Percentiles rank a stretch among this genome's conserved stretches.
Conservation (phyloP, 1,140 invertebrate genomes). For the Sycobia sp. region DNA sequence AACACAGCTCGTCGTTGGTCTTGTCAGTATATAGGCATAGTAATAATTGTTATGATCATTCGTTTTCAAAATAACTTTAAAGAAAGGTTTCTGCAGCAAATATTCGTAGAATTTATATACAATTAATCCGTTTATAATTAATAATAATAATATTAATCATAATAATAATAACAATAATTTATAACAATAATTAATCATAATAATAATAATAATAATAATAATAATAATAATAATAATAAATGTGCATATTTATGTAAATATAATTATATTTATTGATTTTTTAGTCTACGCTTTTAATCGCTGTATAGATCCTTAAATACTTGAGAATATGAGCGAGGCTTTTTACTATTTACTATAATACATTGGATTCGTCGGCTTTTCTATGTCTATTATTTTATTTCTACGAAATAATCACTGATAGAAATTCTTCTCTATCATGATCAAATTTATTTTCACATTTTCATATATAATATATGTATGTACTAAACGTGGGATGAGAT, state of each 20-base stretch:
- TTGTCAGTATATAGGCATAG: conserved; percentile 17
- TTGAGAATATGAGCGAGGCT: conserved; percentile 56
- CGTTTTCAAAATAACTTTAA: too few species aligned
- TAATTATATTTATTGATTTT: conserved; percentile 44
- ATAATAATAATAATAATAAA: conserved; percentile 38
- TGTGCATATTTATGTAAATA: conserved; percentile 43
- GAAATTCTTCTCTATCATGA: conserved; percentile 14
- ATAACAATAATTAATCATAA: too few species aligned
- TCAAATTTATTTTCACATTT: neutral
- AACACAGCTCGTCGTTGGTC: conserved; percentile 20
- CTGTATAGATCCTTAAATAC: conserved; percentile 52
- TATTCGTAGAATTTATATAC: too few species aligned
- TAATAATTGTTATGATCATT: conserved; percentile 12
- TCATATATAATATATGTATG: neutral
- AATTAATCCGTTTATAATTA: too few species aligned
- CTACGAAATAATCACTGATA: conserved; percentile 7
- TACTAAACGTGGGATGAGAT: too few species aligned
- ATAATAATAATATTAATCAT: too few species aligned
- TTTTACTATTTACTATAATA: conserved; percentile 48
- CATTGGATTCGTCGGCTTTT: conserved; percentile 41
- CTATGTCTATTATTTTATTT: conserved; percentile 28
- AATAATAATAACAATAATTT: too few species aligned
- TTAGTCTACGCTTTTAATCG: conserved; percentile 44
- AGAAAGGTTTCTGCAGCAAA: too few species aligned
- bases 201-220: too few species aligned